Percentiles rank a stretch among this genome's conserved stretches.
These are phyloP conservation scores for Drosophila chauvacae DNA, from an alignment of 1,140 invertebrate genomes.

Conservation along the genomic window DNA sequence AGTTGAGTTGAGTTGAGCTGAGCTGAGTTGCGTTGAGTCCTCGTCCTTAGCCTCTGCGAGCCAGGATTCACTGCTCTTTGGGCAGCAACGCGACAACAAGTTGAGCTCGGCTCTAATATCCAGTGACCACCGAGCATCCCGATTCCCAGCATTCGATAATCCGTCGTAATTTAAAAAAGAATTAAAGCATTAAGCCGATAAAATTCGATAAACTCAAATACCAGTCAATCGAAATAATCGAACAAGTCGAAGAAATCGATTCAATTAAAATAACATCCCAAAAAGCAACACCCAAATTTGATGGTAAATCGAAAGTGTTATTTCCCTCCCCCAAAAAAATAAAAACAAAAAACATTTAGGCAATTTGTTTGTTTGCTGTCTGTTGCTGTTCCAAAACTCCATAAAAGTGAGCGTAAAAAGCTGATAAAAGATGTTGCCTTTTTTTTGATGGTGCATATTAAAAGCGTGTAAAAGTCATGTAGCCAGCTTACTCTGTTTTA, in stretches of 20 bases:
- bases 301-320: conserved; percentile 32
- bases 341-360: conserved; percentile 1
- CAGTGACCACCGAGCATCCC: conserved; percentile 14
- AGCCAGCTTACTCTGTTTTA: neutral
- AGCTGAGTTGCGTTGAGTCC: conserved; percentile 1
- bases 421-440: conserved; percentile 9
- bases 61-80: conserved; percentile 54
- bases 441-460: conserved; percentile 18
- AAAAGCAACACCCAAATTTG: neutral
- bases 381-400: conserved; percentile 12
- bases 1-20: neutral
- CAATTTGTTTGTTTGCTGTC: conserved; percentile 22
- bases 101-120: conserved; percentile 55
- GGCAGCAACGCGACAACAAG: conserved; percentile 74
- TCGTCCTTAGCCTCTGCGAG: conserved; percentile 27
- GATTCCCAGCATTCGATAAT: conserved; percentile 16
- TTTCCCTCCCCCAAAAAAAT: neutral
- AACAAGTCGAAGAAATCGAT: neutral
- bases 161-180: conserved; percentile 2
- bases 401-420: conserved; percentile 20
- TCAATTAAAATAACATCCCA: too few relatives aligned
- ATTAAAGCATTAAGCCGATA: conserved; percentile 4
- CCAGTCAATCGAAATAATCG: conserved; percentile 12
- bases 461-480: conserved; percentile 22
- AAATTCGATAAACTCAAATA: conserved; percentile 8